Evolutionary conservation across 2,797 vertebrate genomes (phyloP).

Genomic region (Notoglanidium macrostoma): DNA sequence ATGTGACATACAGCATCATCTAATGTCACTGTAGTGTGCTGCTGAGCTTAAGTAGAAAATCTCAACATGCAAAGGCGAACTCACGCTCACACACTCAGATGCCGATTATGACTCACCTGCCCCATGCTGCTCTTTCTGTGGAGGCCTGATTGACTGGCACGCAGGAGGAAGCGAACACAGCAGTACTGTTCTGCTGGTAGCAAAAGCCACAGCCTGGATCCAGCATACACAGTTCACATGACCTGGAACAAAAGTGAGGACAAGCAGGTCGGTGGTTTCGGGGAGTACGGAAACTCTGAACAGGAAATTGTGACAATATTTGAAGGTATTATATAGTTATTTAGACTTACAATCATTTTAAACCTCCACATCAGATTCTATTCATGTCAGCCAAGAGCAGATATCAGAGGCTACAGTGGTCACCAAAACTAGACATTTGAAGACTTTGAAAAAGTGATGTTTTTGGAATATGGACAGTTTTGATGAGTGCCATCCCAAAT

Average conservation of each 20-base stretch:
- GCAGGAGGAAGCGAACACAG: constrained; percentile 86
- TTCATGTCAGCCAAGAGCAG: not conserved
- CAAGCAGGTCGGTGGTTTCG: not conserved
- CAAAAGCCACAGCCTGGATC: constrained; percentile 95
- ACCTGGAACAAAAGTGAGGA: constrained; percentile 68
- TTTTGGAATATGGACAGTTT: not conserved
- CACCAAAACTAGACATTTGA: not conserved
- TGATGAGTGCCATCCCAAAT: not conserved
- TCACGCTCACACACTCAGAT: constrained; percentile 3
- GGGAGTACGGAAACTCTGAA: not conserved
- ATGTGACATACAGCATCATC: not conserved
- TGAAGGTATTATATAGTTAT: not conserved
- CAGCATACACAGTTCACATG: constrained; percentile 94
- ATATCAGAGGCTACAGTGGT: not conserved
- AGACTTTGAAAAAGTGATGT: not conserved
- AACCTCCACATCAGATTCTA: not conserved
- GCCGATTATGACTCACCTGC: constrained; percentile 83
- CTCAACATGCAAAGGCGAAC: constrained; percentile 3
- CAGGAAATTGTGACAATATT: not conserved
- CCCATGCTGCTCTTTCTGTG: constrained; percentile 90
- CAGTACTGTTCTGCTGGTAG: constrained; percentile 88
- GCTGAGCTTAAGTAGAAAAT: constrained; percentile 14
- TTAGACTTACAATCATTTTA: not conserved
- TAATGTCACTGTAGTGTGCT: constrained; percentile 16
- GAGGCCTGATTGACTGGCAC: constrained; percentile 85